Evolutionary conservation across 2,113 vertebrate species (phyloP), one percentile per base, ranked within the genome.

Genomic region (Speoplatyrhinus poulsoni): DNA sequence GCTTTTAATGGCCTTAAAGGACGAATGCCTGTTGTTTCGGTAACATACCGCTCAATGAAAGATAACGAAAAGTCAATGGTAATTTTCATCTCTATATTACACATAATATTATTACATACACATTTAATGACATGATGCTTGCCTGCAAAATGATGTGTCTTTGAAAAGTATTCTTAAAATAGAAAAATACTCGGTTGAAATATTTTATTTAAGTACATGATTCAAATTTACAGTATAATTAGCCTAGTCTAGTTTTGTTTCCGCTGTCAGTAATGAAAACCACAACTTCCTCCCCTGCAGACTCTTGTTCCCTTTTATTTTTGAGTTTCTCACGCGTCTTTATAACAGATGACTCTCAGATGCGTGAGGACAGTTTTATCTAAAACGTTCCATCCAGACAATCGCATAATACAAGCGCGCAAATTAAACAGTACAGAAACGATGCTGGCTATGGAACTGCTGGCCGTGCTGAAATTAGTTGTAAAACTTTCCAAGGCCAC

Each of bases 31-130:
- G 53, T 84, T 36, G 60, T 72, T 56, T 84, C 85, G 50, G 73
- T 72, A 16, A 49, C 82, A 36, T 69, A 62, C 15, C 26, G 19
- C 15, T 65, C 12, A 9, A 65, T 57, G 15, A 57, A 74, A 1
- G 41, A 58, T 13, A 54, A 0, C 0, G 67, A 87, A 36, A 70
- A 82, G 12, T 41, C 75, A 57, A 17, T 84, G 78, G 82, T 84
- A 76, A 16, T 57, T 19, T 52, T 52, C 7, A 19, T 32, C 3
- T 58, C 10, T 16, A 7, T 7, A 16, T 58, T 58, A 58, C 26
- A 33, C 17, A 10, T 3, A 9, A 58, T 33, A 58, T 58, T 4
- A 12, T 19, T 12, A 60, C 12, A 8, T 17, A n/a, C 16, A 17
- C 54, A 56, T 9, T 56, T 5, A 56, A 56, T 19, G 9, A 56